phyloP scores from a whole-genome alignment of 2,888 invertebrate species.

The Villa cingulata region DNA sequence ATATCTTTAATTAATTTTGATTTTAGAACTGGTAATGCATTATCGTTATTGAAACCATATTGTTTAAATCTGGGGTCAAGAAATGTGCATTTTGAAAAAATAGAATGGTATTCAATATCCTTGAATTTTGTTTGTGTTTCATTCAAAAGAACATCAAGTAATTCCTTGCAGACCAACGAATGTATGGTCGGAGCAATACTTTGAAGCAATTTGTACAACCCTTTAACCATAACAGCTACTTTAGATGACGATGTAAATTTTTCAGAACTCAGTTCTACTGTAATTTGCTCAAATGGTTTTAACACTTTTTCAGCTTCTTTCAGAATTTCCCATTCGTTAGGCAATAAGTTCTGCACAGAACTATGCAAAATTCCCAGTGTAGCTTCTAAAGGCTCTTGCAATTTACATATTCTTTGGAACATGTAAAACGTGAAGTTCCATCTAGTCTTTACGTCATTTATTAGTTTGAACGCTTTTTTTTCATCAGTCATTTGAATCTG shows the following conservation, averaged over 20 bases:
- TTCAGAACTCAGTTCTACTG: conserved; percentile 18
- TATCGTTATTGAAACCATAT: too few relatives aligned
- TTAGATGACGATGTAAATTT: conserved; percentile 19
- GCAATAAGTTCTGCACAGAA: conserved; percentile 13
- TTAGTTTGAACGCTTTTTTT: conserved; percentile 16
- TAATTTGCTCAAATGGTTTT: conserved; percentile 11
- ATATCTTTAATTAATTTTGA: too few relatives aligned
- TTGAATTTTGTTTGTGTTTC: too few relatives aligned
- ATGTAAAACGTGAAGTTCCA: conserved; percentile 11
- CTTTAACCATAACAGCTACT: conserved; percentile 17
- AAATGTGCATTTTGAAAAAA: too few relatives aligned
- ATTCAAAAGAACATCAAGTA: too few relatives aligned
- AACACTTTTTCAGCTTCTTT: too few relatives aligned
- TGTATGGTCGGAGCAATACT: too few relatives aligned
- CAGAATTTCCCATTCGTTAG: conserved; percentile 16
- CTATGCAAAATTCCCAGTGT: conserved; percentile 12
- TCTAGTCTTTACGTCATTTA: conserved; percentile 16
- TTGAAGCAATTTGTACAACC: not conserved
- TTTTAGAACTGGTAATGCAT: too few relatives aligned
- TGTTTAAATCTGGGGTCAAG: too few relatives aligned
- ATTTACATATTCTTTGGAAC: conserved; percentile 15
- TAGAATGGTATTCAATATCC: too few relatives aligned
- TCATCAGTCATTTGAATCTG: too few relatives aligned
- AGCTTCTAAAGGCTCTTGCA: conserved; percentile 17
- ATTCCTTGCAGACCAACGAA: too few relatives aligned